These are phyloP conservation scores for Drosophila recens DNA, from an alignment of 2,888 invertebrate species.

Conservation along the genomic window DNA sequence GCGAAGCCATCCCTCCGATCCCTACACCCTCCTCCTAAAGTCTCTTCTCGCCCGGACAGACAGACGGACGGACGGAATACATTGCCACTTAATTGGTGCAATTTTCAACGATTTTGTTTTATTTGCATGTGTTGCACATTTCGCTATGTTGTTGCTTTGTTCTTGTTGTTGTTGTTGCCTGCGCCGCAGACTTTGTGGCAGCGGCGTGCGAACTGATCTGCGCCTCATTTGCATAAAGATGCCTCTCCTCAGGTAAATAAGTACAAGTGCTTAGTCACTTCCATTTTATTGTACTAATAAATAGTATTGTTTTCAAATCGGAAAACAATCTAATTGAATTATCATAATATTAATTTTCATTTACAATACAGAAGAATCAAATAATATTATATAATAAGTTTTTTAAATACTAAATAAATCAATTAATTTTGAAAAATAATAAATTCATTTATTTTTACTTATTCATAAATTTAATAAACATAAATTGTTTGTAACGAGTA, in stretches of 20 bases:
- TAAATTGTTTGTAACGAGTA: no score
- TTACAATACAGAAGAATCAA: no score
- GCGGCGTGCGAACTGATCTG: slow-evolving; percentile 67
- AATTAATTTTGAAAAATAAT: no score
- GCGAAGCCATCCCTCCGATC: slow-evolving; percentile 47
- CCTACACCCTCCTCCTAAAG: not conserved
- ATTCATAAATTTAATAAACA: no score
- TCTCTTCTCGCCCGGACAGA: not conserved
- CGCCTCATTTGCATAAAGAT: slow-evolving; percentile 68
- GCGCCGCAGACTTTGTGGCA: slow-evolving; percentile 73
- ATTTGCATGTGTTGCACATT: slow-evolving; percentile 62
- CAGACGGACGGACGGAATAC: slow-evolving; percentile 26
- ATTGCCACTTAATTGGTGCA: slow-evolving; percentile 80
- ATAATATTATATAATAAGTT: no score
- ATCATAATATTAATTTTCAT: no score
- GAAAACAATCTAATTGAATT: no score
- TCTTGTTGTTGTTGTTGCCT: slow-evolving; percentile 2
- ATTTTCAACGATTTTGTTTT: slow-evolving; percentile 79
- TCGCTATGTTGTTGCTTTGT: not conserved
- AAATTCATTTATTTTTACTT: no score
- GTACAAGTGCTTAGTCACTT: not conserved
- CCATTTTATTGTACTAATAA: not conserved
- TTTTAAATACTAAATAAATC: no score
- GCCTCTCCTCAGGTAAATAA: slow-evolving; percentile 9
- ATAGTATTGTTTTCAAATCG: not conserved